Evolutionary conservation across 2,113 vertebrate genomes (phyloP).

Genomic region (Scatophagus argus): DNA sequence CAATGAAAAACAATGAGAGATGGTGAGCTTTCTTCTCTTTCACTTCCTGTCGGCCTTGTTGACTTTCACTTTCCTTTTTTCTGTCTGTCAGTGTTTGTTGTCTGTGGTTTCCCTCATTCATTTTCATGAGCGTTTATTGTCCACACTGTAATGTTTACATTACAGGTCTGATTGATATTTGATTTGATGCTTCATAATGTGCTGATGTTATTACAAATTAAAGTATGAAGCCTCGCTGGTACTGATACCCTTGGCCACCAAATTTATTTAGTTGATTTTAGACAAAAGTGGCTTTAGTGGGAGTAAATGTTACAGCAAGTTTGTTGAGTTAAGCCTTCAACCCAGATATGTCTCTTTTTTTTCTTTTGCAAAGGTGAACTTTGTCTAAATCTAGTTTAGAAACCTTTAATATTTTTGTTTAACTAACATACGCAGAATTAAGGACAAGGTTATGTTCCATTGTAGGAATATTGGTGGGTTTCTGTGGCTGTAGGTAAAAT

Average conservation of each 20-base stretch:
- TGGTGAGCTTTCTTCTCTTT: slow-evolving; percentile 14
- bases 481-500: neutral
- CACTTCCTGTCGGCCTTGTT: slow-evolving; percentile 10
- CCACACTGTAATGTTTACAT: neutral
- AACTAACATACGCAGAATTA: neutral
- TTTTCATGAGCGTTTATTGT: neutral
- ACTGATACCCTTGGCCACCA: neutral
- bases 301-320: no score
- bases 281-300: neutral
- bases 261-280: neutral
- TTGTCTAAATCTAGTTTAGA: neutral
- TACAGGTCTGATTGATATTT: neutral
- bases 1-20: slow-evolving; percentile 15
- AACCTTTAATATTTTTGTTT: neutral
- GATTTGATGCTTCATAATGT: neutral
- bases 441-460: neutral
- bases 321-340: neutral
- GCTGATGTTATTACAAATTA: no score
- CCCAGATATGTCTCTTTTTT: no score
- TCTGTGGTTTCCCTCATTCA: neutral
- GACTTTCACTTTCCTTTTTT: neutral
- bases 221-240: no score
- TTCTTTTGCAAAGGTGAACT: neutral
- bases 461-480: neutral
- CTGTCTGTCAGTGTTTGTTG: neutral